These are phyloP conservation scores for Drosophila tropicalis DNA, from an alignment of 1,140 invertebrate species.

Conservation along the genomic window DNA sequence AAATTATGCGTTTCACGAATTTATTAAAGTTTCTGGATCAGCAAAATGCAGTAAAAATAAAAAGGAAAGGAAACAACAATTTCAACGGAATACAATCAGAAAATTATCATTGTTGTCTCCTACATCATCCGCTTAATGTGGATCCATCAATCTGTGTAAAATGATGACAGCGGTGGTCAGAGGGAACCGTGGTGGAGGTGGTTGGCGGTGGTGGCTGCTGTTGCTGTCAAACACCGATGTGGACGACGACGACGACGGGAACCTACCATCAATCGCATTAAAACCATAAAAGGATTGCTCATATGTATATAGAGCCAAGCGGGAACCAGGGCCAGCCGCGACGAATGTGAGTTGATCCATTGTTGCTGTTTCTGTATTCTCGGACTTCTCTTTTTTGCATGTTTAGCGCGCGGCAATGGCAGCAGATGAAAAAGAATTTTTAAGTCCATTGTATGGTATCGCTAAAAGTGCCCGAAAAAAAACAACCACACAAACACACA, in stretches of 20 bases:
- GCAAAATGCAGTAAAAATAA: conserved; percentile 24
- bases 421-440: conserved; percentile 76
- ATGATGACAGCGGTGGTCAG: conserved; percentile 32
- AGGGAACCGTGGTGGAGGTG: conserved; percentile 31
- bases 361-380: conserved; percentile 39
- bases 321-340: background rate
- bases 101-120: conserved; percentile 80
- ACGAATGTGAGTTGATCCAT: conserved; percentile 49
- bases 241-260: conserved; percentile 32
- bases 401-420: conserved; percentile 41
- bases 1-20: conserved; percentile 74
- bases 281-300: conserved; percentile 82
- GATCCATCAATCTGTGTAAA: conserved; percentile 80
- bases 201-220: conserved; percentile 35
- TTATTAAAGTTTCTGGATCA: conserved; percentile 52
- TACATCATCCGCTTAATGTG: conserved; percentile 78
- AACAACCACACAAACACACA: conserved; percentile 24
- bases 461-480: conserved; percentile 61
- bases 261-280: conserved; percentile 80
- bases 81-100: conserved; percentile 70
- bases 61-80: conserved; percentile 19
- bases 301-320: conserved; percentile 48
- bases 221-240: conserved; percentile 54
- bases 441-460: conserved; percentile 72
- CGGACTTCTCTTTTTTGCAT: conserved; percentile 52